Evolutionary conservation across 1,140 invertebrate species (phyloP).

Genomic region (Macrocentrus cingulum): DNA sequence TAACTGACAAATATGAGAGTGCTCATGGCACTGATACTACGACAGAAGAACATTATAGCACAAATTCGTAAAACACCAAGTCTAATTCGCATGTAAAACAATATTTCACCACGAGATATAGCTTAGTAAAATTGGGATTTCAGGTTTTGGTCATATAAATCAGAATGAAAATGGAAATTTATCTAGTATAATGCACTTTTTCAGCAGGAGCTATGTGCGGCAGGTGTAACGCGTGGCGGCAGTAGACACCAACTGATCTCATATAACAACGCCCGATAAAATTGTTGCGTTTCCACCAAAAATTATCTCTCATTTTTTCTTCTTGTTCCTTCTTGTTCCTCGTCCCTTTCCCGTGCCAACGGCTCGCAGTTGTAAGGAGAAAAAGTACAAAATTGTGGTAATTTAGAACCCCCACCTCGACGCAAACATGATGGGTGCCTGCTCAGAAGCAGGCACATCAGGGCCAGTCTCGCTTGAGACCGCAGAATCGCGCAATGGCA

Average conservation of each 20-base stretch:
- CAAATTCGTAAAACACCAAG: too few relatives aligned
- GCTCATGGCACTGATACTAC: too few relatives aligned
- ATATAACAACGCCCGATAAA: constrained; percentile 56
- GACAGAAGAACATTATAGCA: too few relatives aligned
- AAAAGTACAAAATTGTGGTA: constrained; percentile 57
- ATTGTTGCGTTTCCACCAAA: constrained; percentile 58
- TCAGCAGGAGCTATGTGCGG: constrained; percentile 17
- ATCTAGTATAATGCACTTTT: too few relatives aligned
- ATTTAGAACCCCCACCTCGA: constrained; percentile 47
- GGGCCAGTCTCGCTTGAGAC: constrained; percentile 11
- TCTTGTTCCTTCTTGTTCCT: constrained; percentile 35
- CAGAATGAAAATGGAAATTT: too few relatives aligned
- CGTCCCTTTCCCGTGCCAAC: background rate
- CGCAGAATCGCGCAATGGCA: constrained; percentile 26
- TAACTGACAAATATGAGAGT: too few relatives aligned
- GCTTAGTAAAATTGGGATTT: too few relatives aligned
- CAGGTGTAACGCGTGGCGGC: constrained; percentile 54
- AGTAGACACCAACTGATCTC: constrained; percentile 56
- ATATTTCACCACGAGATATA: too few relatives aligned
- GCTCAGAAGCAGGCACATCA: constrained; percentile 33
- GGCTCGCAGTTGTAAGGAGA: constrained; percentile 31
- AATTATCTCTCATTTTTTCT: constrained; percentile 46
- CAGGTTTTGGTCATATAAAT: too few relatives aligned
- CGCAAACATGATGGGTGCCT: constrained; percentile 30
- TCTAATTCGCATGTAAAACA: too few relatives aligned